A percentile compares a stretch with the other conserved stretches of the same genome.
Evolutionary conservation across 2,888 invertebrate genomes (phyloP).

Genomic region (Labia minor): DNA sequence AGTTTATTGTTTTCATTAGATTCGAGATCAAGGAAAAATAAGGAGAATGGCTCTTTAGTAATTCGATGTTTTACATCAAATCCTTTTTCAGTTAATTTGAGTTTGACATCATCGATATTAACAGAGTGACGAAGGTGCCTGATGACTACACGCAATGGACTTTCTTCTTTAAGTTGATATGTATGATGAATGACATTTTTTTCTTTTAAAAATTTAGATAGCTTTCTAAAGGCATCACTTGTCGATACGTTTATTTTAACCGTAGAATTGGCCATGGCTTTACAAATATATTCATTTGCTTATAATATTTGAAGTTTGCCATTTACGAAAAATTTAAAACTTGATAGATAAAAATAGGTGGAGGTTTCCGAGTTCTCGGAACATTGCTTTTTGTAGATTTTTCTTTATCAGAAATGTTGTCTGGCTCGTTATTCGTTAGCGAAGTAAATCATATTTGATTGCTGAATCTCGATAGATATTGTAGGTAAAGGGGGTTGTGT

Average conservation of each 20-base stretch:
- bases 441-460: too few relatives aligned
- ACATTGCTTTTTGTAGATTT: too few relatives aligned
- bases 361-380: not conserved
- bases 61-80: conserved; percentile 22
- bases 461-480: too few relatives aligned
- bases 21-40: conserved; percentile 28
- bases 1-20: conserved; percentile 27
- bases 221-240: conserved; percentile 1
- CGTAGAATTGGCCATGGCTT: not conserved
- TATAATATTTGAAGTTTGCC: not conserved
- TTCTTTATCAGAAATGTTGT: too few relatives aligned
- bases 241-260: not conserved
- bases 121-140: not conserved
- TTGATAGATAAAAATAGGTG: not conserved
- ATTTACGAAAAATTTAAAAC: not conserved
- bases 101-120: conserved; percentile 20
- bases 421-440: too few relatives aligned
- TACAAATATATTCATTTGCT: not conserved
- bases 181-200: not conserved
- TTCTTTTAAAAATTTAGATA: not conserved
- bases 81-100: conserved; percentile 20
- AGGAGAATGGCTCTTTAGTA: conserved; percentile 25
- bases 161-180: not conserved
- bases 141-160: not conserved
- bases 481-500: too few relatives aligned